Evolutionary conservation across 2,113 vertebrate species (phyloP), one percentile per base, ranked within the genome.

Genomic region (Saguinus imperator): DNA sequence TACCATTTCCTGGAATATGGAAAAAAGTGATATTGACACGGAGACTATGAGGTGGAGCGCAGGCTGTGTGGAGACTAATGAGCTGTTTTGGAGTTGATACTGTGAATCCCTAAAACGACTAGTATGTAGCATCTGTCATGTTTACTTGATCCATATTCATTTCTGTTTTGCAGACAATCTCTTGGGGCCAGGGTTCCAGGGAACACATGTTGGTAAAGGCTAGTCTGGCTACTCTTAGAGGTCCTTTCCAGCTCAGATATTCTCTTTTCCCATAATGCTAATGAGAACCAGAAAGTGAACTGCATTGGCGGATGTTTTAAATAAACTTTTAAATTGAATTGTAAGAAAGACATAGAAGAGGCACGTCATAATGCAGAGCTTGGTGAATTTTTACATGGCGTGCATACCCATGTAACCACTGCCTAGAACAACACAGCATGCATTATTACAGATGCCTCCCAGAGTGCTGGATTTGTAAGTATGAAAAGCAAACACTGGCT

Each of bases 381-480:
- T 1, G 73, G 20, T 72, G 81, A 27, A 29, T 43, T 73, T 91
- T 40, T 40, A 20, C 40, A 20, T 3, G 4, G 75, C 35, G 48
- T 83, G 25, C 50, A 32, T 11, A 40, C 75, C 32, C 0, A 0
- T 6, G 16, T 68, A 17, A 58, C 43, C 29, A 20, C 64, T 14
- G 7, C 82, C 45, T 40, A 3, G 55, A 57, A 18, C 55, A 57
- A 10, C 64, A 13, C n/a, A 9, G 55, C 27, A 17, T 5, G 1
- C 20, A 0, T 58, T 23, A 35, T 27, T 21, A 16, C 73, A 37
- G 57, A 45, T 27, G 35, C 27, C 68, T 91, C 50, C 17, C 4
- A 3, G 23, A 2, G 5, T 23, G 57, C 57, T 77, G 3, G 29
- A 21, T 18, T 29, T 43, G 4, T 40, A 27, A 68, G 50, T 52